Conservation (phyloP, 92 coral and sea anemone genomes). For the Porites divaricata region DNA sequence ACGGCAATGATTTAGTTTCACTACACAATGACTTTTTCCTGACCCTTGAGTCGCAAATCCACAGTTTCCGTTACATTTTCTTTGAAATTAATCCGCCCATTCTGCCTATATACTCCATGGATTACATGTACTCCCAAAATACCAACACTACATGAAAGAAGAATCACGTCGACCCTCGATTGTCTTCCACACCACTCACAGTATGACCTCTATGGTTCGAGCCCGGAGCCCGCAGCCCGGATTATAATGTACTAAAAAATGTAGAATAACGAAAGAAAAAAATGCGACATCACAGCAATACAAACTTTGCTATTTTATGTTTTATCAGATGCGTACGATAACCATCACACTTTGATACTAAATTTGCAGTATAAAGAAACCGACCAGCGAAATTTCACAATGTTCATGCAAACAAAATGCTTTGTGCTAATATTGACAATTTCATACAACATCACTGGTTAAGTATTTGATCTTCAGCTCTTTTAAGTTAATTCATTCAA, state of each 20-base stretch:
- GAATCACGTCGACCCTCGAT: slow-evolving; percentile 16
- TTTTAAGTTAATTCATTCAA: background rate
- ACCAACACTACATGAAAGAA: slow-evolving; percentile 10
- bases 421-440: slow-evolving; percentile 41
- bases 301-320: slow-evolving; percentile 11
- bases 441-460: slow-evolving; percentile 15
- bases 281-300: background rate
- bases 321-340: slow-evolving; percentile 24
- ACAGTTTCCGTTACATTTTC: slow-evolving; percentile 29
- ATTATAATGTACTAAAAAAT: background rate
- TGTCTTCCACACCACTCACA: slow-evolving; percentile 6
- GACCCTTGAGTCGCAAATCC: slow-evolving; percentile 17
- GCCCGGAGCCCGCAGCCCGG: background rate
- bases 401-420: slow-evolving; percentile 22
- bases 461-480: slow-evolving; percentile 29
- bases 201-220: slow-evolving; percentile 22
- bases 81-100: slow-evolving; percentile 33
- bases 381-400: slow-evolving; percentile 22
- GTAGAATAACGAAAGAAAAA: background rate
- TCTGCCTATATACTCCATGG: background rate
- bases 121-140: slow-evolving; percentile 40
- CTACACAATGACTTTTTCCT: slow-evolving; percentile 6
- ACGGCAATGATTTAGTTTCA: slow-evolving; percentile 30
- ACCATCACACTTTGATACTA: slow-evolving; percentile 17
- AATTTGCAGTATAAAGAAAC: slow-evolving; percentile 3